Percentiles rank a stretch among this genome's conserved stretches.
phyloP scores from a whole-genome alignment of 1,140 invertebrate species.

The Schlechtendalia chinensis region DNA sequence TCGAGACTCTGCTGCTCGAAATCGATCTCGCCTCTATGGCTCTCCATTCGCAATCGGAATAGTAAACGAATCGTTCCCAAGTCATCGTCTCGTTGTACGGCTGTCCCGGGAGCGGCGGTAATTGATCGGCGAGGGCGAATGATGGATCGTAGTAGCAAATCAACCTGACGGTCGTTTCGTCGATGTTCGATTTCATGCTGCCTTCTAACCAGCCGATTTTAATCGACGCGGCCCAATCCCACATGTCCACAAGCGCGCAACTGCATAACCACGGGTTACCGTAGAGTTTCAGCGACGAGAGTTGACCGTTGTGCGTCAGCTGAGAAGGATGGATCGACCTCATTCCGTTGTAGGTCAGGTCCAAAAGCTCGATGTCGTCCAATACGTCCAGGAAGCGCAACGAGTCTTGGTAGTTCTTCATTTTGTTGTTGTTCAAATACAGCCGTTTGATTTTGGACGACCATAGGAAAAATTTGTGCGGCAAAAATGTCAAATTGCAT shows the following conservation, averaged over 20 bases:
- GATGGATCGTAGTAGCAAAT: constrained; percentile 63
- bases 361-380: constrained; percentile 62
- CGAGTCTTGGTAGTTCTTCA: constrained; percentile 57
- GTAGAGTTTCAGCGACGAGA: constrained; percentile 64
- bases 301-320: constrained; percentile 61
- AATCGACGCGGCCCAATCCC: constrained; percentile 68
- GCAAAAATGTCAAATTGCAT: constrained; percentile 64
- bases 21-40: constrained; percentile 13
- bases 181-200: constrained; percentile 62
- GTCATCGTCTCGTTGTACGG: constrained; percentile 61
- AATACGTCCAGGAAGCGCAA: constrained; percentile 63
- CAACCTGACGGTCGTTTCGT: constrained; percentile 65
- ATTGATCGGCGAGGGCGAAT: constrained; percentile 54
- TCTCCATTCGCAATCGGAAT: constrained; percentile 63
- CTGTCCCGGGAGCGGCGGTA: constrained; percentile 59
- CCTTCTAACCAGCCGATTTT: constrained; percentile 67
- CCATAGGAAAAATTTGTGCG: constrained; percentile 63
- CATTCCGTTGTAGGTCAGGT: constrained; percentile 66
- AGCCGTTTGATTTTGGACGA: constrained; percentile 65
- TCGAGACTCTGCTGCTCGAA: background rate
- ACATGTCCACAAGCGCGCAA: constrained; percentile 68
- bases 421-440: constrained; percentile 64
- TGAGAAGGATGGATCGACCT: constrained; percentile 61
- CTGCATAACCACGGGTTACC: constrained; percentile 70
- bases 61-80: constrained; percentile 67